phyloP scores from a whole-genome alignment of 2,113 vertebrate species.

The Nothocercus nigrocapillus region DNA sequence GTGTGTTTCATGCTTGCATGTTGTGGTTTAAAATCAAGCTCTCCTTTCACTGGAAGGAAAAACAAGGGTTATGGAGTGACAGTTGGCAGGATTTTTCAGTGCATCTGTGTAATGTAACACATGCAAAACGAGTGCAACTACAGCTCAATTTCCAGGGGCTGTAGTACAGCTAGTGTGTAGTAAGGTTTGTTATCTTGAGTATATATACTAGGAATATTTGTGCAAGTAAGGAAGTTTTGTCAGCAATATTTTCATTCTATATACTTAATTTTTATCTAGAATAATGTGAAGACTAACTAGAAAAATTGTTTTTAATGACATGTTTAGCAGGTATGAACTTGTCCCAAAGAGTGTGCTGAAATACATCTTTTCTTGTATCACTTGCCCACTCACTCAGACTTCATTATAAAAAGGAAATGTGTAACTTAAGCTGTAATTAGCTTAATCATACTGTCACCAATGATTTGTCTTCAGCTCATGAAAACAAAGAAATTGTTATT shows the following conservation, averaged over 20 bases:
- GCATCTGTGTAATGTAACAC: fast-evolving
- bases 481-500: not conserved
- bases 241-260: fast-evolving
- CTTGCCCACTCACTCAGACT: not conserved
- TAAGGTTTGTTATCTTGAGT: fast-evolving
- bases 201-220: fast-evolving
- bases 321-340: fast-evolving
- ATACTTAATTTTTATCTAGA: not conserved
- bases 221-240: fast-evolving
- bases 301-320: fast-evolving
- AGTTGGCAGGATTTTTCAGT: fast-evolving
- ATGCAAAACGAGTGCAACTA: fast-evolving
- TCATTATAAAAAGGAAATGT: not conserved
- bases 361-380: fast-evolving
- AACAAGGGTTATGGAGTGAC: not conserved
- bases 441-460: not conserved
- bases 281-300: fast-evolving
- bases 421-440: not conserved
- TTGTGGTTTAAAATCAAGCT: fast-evolving
- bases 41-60: fast-evolving
- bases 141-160: fast-evolving
- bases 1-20: fast-evolving
- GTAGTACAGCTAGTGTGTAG: fast-evolving
- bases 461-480: not conserved
- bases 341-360: fast-evolving